These are phyloP conservation scores for Myrmecophaga tridactyla DNA, from an alignment of 2,113 vertebrate species.

Conservation along the genomic window DNA sequence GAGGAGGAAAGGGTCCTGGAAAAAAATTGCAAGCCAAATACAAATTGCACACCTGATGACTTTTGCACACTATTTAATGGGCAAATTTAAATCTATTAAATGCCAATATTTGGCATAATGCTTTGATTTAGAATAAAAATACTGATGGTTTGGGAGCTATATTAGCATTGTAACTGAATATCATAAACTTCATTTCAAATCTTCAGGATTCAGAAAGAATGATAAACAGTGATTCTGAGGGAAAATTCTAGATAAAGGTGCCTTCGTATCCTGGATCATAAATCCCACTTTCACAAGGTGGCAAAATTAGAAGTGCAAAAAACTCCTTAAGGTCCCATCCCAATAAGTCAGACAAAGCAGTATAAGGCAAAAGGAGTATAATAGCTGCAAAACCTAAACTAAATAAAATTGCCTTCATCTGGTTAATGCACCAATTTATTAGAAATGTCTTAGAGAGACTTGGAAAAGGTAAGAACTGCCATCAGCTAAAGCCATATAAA, in stretches of 20 bases:
- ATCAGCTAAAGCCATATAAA: not conserved
- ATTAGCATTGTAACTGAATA: constrained; percentile 32
- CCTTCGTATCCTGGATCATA: constrained; percentile 38
- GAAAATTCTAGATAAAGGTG: constrained; percentile 17
- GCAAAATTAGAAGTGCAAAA: constrained; percentile 54
- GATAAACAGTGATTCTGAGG: constrained; percentile 5
- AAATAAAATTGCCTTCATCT: constrained; percentile 43
- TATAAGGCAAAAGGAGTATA: not conserved
- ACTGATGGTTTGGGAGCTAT: constrained; percentile 10
- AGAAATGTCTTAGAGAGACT: not conserved
- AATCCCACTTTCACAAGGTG: constrained; percentile 46
- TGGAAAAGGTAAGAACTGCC: not conserved
- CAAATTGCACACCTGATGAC: not conserved
- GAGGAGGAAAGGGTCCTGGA: constrained; percentile 43
- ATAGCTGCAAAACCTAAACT: not conserved
- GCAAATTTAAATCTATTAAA: constrained; percentile 9
- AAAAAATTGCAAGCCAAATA: constrained; percentile 51
- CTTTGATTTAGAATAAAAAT: constrained; percentile 56
- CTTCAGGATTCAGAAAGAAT: constrained; percentile 10
- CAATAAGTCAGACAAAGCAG: constrained; percentile 15
- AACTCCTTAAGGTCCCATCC: not conserved
- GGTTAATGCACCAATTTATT: not conserved
- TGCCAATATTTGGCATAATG: not conserved
- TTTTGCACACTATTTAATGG: constrained; percentile 51
- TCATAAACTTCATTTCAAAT: constrained; percentile 42